Evolutionary conservation across 2,888 invertebrate genomes (phyloP).

Genomic region (Thecocarcelia acutangulata): DNA sequence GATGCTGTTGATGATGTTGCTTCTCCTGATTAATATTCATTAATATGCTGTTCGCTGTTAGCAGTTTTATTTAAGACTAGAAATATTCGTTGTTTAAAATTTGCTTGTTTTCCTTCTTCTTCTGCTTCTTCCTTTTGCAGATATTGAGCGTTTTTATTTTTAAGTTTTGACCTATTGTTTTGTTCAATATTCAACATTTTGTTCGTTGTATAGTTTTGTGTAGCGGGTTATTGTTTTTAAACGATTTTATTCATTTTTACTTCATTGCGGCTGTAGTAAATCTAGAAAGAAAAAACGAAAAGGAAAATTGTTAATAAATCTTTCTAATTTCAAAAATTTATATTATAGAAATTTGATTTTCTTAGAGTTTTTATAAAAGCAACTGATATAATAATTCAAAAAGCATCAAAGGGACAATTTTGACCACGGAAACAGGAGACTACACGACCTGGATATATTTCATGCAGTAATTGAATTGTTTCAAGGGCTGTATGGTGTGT

Average conservation of each 20-base stretch:
- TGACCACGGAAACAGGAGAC: too few relatives aligned
- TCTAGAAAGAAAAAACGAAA: slow-evolving; percentile 42
- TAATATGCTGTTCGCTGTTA: slow-evolving; percentile 75
- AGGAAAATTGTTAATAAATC: too few relatives aligned
- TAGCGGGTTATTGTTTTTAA: slow-evolving; percentile 27
- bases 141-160: slow-evolving; percentile 46
- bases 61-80: slow-evolving; percentile 74
- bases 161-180: slow-evolving; percentile 44
- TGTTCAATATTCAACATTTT: slow-evolving; percentile 64
- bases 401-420: too few relatives aligned
- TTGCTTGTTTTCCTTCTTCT: slow-evolving; percentile 29
- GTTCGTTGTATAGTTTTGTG: slow-evolving; percentile 57
- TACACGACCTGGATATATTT: too few relatives aligned
- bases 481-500: too few relatives aligned
- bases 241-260: slow-evolving; percentile 9
- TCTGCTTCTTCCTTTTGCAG: slow-evolving; percentile 9
- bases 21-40: slow-evolving; percentile 79
- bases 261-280: not conserved
- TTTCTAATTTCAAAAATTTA: too few relatives aligned
- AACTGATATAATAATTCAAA: too few relatives aligned
- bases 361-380: too few relatives aligned
- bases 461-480: too few relatives aligned
- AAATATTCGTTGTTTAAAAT: slow-evolving; percentile 66
- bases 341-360: too few relatives aligned
- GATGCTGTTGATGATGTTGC: slow-evolving; percentile 67